Evolutionary conservation across 1,140 invertebrate species (phyloP), one percentile per base, ranked within the genome.

Genomic region (Neocloeon triangulifer): DNA sequence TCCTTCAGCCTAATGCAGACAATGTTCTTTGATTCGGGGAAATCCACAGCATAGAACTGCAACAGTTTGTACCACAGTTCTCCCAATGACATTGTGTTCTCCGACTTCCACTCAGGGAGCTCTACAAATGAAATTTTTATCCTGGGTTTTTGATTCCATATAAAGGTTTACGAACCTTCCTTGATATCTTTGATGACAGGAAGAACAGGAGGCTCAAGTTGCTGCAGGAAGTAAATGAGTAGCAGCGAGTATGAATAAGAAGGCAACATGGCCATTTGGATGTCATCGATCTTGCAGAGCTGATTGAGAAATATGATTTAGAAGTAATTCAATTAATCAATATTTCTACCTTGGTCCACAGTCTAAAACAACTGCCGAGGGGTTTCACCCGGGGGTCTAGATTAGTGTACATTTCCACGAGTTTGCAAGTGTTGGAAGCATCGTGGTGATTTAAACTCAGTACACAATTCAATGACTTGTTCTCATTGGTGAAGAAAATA

Each of bases 221-320:
- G 60, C 46, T 69, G 66, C n/a, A 70, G 48, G 44, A 58, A 71
- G 42, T 66, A 60, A 12, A 70, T 46, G 27, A 65, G 45, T 60
- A 71, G 64, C 14, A 70, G 42, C 27, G 61, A 58, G 43, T 65
- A 69, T n/a, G 62, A 62, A 44, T 71, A 70, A 2, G 64, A 68
- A 8, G 66, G 67, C 9, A 71, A 46, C 42, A 63, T 66, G n/a
- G 66, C 68, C 12, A 13, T 27, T 15, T 27, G 12, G 12, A 13
- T 7, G n/a, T 27, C 25, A 12, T 27, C 25, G 5, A 27, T 27
- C 16, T 27, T 27, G 25, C 25, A 27, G 5, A 27, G 12, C 25
- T 27, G 25, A 25, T 4, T 25, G 3, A 6, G 14, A 4, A 25
- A 2, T 25, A 14, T 14, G n/a, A n/a, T 12, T 25, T 3, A 14